Conservation (phyloP, 2,888 invertebrate genomes). For the Dynastes grantii region DNA sequence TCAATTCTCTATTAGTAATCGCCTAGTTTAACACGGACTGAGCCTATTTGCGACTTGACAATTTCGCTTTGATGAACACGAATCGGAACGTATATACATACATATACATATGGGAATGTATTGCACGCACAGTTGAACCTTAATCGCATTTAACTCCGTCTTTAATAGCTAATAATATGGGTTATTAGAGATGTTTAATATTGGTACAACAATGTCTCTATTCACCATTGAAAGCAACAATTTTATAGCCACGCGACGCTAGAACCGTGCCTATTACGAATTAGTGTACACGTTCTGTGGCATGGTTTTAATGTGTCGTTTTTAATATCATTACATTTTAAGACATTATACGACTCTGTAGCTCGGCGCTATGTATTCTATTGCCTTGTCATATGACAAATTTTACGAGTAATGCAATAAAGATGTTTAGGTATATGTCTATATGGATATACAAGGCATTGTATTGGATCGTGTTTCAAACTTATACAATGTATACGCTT, state of each 20-base stretch:
- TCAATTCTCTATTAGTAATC: too few species aligned
- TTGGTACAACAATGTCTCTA: constrained; percentile 1
- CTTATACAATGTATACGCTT: too few species aligned
- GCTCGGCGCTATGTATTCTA: not conserved
- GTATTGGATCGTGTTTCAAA: not conserved
- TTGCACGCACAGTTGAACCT: too few species aligned
- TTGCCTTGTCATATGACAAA: not conserved
- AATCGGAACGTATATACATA: too few species aligned
- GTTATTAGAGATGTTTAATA: too few species aligned
- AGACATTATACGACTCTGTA: constrained; percentile 1
- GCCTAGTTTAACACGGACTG: too few species aligned
- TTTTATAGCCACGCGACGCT: not conserved
- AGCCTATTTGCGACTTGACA: too few species aligned
- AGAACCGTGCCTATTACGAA: not conserved
- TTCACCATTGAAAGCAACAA: not conserved
- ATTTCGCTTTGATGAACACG: too few species aligned
- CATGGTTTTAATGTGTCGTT: not conserved
- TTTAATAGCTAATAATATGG: too few species aligned
- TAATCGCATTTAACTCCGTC: too few species aligned
- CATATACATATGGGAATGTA: too few species aligned
- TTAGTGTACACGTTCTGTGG: not conserved
- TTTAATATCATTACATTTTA: not conserved
- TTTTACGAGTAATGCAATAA: constrained; percentile 10
- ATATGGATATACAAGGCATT: not conserved
- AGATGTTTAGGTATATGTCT: not conserved